A percentile compares a stretch with the other conserved stretches of the same genome.
Conservation (phyloP, 1,140 invertebrate species). For the Hylaeus volcanicus region DNA sequence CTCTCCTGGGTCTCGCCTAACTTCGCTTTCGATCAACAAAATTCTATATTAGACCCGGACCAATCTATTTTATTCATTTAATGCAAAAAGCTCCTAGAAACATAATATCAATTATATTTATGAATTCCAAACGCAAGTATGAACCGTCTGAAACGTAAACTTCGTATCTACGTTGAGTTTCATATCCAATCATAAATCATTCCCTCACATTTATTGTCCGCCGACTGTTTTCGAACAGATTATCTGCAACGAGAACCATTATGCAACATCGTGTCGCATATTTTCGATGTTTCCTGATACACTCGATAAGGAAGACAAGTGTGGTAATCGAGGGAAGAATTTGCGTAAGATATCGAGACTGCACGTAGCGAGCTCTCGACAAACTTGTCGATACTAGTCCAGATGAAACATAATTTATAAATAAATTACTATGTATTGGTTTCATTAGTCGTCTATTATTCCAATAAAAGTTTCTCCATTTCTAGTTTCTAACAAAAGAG, state of each 20-base stretch:
- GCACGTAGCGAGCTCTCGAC: background rate
- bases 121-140: background rate
- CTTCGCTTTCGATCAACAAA: background rate
- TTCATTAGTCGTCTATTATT: too few species aligned
- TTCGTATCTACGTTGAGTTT: background rate
- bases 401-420: too few species aligned
- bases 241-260: conserved; percentile 14
- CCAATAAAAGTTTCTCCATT: too few species aligned
- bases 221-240: conserved; percentile 6
- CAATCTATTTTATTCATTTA: too few species aligned
- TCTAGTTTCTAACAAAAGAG: background rate
- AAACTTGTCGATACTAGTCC: background rate
- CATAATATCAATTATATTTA: background rate
- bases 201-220: conserved; percentile 1
- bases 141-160: background rate
- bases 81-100: background rate
- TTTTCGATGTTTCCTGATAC: conserved; percentile 20
- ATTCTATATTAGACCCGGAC: background rate
- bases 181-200: background rate
- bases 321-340: background rate
- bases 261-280: background rate
- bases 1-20: too few species aligned
- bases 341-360: background rate
- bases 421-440: too few species aligned
- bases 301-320: background rate